Evolutionary conservation across 1,140 invertebrate genomes (phyloP), one percentile per base, ranked within the genome.

Genomic region (Atta cephalotes): DNA sequence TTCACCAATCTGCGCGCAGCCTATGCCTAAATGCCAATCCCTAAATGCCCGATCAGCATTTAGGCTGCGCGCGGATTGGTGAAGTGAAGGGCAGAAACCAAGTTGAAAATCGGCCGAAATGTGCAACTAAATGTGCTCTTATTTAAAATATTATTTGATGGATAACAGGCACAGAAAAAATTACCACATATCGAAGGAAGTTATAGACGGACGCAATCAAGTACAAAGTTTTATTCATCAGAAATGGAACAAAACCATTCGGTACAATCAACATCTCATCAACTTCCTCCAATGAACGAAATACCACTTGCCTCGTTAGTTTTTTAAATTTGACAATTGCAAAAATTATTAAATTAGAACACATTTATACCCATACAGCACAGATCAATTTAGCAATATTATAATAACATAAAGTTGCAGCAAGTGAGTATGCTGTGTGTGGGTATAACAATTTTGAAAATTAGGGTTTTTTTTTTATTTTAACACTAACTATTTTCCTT

Each of bases 261-360:
- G 7, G 31, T 31, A 21, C 78, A 90, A 87, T 85, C 72, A n/a
- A 60, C 86, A 9, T 86, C 87, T 72, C 25, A 87, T 71, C 74
- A 85, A 53, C 18, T 14, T 9, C 66, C 68, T 7, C 25, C 89
- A 56, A 70, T 91, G 0, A 87, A 92, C 3, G 92, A 94, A 85
- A 90, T 94, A 45, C 94, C 94, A n/a, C 91, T 95, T 14, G 92
- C 94, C 16, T 92, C 92, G 94, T 95, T 85, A 94, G 92, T 90
- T 72, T 80, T 25, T 65, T 76, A 63, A 49, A 21, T 74, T 84
- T 76, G 12, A 6, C 3, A 49, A 25, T 53, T 5, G 10, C 28
- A 86, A 88, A 76, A 74, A 18, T 74, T 81, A 35, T 35, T 35
- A 35, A 35, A 35, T 35, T 35, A 28, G 7, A 5, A 72, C 5